Evolutionary conservation across 2,888 invertebrate species (phyloP).

Genomic region (Lymantria dispar): DNA sequence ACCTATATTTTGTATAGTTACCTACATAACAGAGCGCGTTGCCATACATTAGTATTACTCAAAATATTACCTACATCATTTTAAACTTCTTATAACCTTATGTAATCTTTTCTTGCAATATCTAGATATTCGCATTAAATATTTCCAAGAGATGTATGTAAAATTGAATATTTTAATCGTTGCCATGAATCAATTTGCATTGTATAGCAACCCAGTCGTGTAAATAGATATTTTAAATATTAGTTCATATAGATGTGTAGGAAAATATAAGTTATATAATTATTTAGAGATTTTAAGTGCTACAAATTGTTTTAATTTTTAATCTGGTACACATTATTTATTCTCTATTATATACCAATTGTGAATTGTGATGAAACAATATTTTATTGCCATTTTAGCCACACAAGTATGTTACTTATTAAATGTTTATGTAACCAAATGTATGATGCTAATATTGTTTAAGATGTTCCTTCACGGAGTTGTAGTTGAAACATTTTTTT

Average conservation of each 20-base stretch:
- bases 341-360: conserved; percentile 58
- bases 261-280: conserved; percentile 41
- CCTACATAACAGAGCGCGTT: conserved; percentile 69
- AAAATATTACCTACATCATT: conserved; percentile 20
- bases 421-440: conserved; percentile 78
- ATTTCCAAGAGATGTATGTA: conserved; percentile 20
- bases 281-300: conserved; percentile 34
- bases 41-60: conserved; percentile 61
- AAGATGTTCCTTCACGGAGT: conserved; percentile 69
- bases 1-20: conserved; percentile 64
- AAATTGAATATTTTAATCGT: conserved; percentile 39
- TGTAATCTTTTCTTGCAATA: conserved; percentile 17
- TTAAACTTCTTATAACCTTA: conserved; percentile 16
- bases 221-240: conserved; percentile 51
- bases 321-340: conserved; percentile 45
- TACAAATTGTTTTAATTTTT: conserved; percentile 23
- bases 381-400: conserved; percentile 78
- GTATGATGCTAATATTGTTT: conserved; percentile 66
- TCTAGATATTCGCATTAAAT: conserved; percentile 13
- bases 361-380: conserved; percentile 72
- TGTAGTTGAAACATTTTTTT: conserved; percentile 72
- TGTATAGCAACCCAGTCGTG: conserved; percentile 41
- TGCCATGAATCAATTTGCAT: conserved; percentile 44
- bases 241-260: conserved; percentile 39
- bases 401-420: conserved; percentile 72